Evolutionary conservation across 2,113 vertebrate genomes (phyloP).

Genomic region (Atrichornis clamosus): DNA sequence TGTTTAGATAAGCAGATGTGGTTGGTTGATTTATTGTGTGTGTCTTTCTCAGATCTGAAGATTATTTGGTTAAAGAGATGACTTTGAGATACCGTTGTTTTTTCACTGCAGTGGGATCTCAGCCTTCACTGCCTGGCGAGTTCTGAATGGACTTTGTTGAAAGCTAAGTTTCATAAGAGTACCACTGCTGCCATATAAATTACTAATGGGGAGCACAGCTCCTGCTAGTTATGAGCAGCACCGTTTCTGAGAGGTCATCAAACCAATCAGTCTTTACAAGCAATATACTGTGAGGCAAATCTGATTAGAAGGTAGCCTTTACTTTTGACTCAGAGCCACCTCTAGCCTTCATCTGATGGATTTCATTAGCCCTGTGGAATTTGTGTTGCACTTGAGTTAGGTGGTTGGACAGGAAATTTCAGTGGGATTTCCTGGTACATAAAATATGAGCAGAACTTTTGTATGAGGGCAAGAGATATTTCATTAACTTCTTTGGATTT

Average conservation of each 20-base stretch:
- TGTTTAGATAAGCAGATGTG: conserved; percentile 27
- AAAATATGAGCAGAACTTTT: neutral
- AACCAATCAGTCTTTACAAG: neutral
- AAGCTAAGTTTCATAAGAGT: neutral
- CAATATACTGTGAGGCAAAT: neutral
- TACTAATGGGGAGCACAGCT: conserved; percentile 3
- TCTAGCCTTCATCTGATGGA: neutral
- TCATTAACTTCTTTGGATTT: neutral
- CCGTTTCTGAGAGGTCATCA: neutral
- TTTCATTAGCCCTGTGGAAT: conserved; percentile 2
- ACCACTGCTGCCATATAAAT: conserved; percentile 19
- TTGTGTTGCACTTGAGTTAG: neutral
- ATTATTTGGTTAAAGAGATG: neutral
- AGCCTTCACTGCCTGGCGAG: neutral
- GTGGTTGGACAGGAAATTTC: neutral
- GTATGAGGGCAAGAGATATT: neutral
- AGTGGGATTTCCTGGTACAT: neutral
- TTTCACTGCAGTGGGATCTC: neutral
- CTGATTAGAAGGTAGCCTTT: neutral
- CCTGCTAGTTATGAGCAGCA: neutral
- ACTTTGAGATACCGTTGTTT: neutral
- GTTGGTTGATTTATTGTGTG: neutral
- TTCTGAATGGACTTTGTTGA: neutral
- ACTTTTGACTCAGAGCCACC: neutral
- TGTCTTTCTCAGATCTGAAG: conserved; percentile 1